Conservation (phyloP, 2,888 invertebrate species). For the Calameuta idolon region DNA sequence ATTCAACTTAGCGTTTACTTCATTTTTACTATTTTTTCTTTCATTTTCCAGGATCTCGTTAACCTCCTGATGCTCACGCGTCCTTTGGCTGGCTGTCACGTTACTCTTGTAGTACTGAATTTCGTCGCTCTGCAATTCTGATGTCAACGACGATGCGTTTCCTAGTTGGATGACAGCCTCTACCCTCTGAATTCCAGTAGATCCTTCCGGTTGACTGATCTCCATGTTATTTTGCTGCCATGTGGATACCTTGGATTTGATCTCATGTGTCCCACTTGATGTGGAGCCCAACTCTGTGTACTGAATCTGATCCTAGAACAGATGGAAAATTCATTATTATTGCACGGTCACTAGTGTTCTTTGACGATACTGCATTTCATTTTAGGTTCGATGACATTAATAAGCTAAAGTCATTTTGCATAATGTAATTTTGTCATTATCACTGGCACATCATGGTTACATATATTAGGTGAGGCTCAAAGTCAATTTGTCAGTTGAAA, state of each 20-base stretch:
- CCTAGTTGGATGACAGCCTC: constrained; percentile 19
- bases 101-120: neutral
- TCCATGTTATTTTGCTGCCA: constrained; percentile 39
- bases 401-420: neutral
- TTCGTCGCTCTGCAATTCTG: neutral
- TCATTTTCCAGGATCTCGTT: constrained; percentile 45
- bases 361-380: neutral
- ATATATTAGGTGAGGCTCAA: neutral
- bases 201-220: constrained; percentile 6
- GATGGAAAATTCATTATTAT: constrained; percentile 25
- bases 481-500: neutral
- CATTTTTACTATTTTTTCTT: constrained; percentile 53
- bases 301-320: constrained; percentile 51
- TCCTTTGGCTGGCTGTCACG: neutral
- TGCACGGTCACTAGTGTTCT: neutral
- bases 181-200: constrained; percentile 11
- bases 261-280: constrained; percentile 31
- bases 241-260: constrained; percentile 32
- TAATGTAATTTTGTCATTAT: neutral
- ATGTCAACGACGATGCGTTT: neutral
- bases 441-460: neutral
- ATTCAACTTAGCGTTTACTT: constrained; percentile 56
- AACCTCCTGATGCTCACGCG: constrained; percentile 28
- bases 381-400: constrained; percentile 2
- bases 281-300: constrained; percentile 25